These are phyloP conservation scores for Pseudomyrmex dendroicus DNA, from an alignment of 1,140 invertebrate species.

Conservation along the genomic window DNA sequence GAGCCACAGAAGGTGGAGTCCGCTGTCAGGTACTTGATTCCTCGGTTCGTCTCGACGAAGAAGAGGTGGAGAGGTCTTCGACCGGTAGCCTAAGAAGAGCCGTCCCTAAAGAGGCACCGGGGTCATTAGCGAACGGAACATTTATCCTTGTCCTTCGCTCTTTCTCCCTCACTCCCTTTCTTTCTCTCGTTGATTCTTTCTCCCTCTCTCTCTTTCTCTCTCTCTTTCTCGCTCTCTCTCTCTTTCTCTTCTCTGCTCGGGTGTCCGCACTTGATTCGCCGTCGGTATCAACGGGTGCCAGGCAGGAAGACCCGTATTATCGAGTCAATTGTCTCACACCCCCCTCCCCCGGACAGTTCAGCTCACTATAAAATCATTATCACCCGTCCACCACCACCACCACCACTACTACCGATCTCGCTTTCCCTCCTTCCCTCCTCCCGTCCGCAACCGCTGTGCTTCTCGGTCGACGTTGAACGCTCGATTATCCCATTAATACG, in stretches of 20 bases:
- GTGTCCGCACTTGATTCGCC: constrained; percentile 82
- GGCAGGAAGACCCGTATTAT: constrained; percentile 85
- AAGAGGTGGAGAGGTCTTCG: constrained; percentile 72
- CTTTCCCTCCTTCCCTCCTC: constrained; percentile 48
- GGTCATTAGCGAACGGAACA: constrained; percentile 81
- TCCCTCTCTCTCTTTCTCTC: constrained; percentile 30
- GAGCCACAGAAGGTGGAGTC: constrained; percentile 72
- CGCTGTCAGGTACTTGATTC: constrained; percentile 72
- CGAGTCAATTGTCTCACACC: constrained; percentile 84
- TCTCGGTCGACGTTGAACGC: constrained; percentile 77
- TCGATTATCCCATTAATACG: constrained; percentile 84
- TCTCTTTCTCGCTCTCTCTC: constrained; percentile 40
- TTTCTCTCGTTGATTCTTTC: constrained; percentile 7
- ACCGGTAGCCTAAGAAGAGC: constrained; percentile 74
- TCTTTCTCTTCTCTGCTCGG: constrained; percentile 70
- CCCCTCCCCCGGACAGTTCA: constrained; percentile 77
- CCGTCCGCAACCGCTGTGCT: constrained; percentile 41
- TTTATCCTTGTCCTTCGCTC: constrained; percentile 80
- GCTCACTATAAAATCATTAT: constrained; percentile 85
- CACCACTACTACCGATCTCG: constrained; percentile 72
- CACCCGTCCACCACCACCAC: constrained; percentile 77
- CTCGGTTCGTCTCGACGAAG: constrained; percentile 60
- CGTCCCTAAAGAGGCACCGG: constrained; percentile 75
- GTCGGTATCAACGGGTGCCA: constrained; percentile 84
- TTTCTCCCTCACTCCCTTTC: constrained; percentile 47